A percentile compares a stretch with the other conserved stretches of the same genome.
Evolutionary conservation across 1,140 invertebrate species (phyloP).

Genomic region (Brachionus sp.): DNA sequence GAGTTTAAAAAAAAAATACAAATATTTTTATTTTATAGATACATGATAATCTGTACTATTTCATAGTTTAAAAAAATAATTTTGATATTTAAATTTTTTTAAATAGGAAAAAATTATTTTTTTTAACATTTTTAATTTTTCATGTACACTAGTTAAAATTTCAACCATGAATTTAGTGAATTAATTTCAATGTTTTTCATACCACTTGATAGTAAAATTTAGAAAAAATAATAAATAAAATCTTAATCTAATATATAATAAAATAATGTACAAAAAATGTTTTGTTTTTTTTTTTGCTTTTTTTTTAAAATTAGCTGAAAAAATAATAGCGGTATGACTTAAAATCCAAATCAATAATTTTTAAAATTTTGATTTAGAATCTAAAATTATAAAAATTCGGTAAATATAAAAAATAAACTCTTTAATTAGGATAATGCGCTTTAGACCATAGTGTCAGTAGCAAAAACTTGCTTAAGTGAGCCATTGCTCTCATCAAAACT

Average conservation of each 20-base stretch:
- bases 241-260: too few species aligned
- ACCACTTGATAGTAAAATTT: too few species aligned
- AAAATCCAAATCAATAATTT: neutral
- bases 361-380: neutral
- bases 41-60: conserved; percentile 24
- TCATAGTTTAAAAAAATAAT: neutral
- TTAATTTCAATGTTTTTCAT: too few species aligned
- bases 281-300: too few species aligned
- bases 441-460: neutral
- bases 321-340: neutral
- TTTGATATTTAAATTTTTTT: neutral
- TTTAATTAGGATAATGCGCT: neutral
- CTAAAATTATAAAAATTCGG: neutral
- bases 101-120: neutral
- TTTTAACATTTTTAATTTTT: too few species aligned
- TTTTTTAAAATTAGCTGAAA: neutral
- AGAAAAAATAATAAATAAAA: too few species aligned
- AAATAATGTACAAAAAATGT: neutral
- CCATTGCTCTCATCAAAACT: neutral
- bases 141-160: too few species aligned
- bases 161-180: too few species aligned
- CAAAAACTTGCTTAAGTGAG: neutral
- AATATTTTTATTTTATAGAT: neutral
- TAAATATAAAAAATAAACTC: conserved; percentile 9
- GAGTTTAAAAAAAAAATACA: neutral